A percentile compares a stretch with the other conserved stretches of the same genome.
These are phyloP conservation scores for Callyntrura guangdongensis DNA, from an alignment of 2,888 invertebrate genomes.

Conservation along the genomic window DNA sequence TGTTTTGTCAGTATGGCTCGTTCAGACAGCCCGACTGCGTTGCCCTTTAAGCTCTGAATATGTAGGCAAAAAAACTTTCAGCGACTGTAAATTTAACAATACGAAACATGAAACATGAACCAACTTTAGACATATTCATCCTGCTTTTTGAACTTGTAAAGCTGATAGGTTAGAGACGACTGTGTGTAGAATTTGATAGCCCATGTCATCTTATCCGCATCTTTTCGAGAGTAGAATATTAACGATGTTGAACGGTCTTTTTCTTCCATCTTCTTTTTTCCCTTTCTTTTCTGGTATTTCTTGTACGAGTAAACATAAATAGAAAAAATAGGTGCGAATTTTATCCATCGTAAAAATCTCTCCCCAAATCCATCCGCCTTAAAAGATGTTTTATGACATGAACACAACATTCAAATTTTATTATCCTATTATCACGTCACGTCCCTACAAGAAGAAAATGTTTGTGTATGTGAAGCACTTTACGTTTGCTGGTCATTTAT, in stretches of 20 bases:
- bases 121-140: background rate
- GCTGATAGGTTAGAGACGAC: background rate
- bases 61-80: background rate
- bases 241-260: conserved; percentile 18
- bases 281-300: conserved; percentile 32
- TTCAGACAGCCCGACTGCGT: background rate
- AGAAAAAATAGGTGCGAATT: conserved; percentile 17
- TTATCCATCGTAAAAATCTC: conserved; percentile 9
- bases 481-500: conserved; percentile 8
- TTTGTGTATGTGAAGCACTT: background rate
- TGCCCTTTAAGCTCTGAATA: background rate
- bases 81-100: background rate
- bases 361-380: background rate
- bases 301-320: background rate
- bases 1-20: no score
- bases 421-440: background rate
- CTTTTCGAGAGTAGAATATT: conserved; percentile 8
- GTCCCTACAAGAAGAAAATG: background rate
- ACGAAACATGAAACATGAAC: conserved; percentile 3
- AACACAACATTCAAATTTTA: background rate
- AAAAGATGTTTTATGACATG: conserved; percentile 41
- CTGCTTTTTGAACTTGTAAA: conserved; percentile 28
- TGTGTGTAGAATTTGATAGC: conserved; percentile 23
- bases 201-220: conserved; percentile 22
- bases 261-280: conserved; percentile 1